A percentile compares a stretch with the other conserved stretches of the same genome.
These are phyloP conservation scores for Drosophila flavopinicola DNA, from an alignment of 2,888 invertebrate species.

Conservation along the genomic window DNA sequence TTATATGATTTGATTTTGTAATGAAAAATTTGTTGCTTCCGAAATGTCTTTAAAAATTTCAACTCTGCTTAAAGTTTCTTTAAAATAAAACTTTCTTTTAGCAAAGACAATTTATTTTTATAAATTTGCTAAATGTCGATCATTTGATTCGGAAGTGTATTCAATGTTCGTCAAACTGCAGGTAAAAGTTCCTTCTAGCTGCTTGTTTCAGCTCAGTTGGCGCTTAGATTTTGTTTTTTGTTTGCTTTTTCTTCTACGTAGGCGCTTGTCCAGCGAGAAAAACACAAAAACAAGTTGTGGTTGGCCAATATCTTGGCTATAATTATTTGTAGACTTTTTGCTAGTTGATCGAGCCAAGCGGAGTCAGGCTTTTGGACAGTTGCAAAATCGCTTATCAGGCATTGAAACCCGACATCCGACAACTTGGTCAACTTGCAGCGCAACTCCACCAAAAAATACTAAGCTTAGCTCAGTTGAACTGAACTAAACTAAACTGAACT, in stretches of 20 bases:
- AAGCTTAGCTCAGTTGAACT: too few relatives aligned
- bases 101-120: too few relatives aligned
- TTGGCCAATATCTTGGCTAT: slow-evolving; percentile 66
- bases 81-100: too few relatives aligned
- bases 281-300: slow-evolving; percentile 36
- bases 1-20: too few relatives aligned
- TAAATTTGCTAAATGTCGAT: too few relatives aligned
- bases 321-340: slow-evolving; percentile 65
- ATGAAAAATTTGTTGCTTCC: too few relatives aligned
- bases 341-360: slow-evolving; percentile 27
- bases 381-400: slow-evolving; percentile 59
- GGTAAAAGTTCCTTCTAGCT: not conserved
- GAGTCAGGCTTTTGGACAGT: slow-evolving; percentile 26
- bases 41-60: too few relatives aligned
- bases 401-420: slow-evolving; percentile 15
- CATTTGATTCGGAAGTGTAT: slow-evolving; percentile 17
- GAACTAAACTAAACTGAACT: slow-evolving; percentile 10
- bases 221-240: slow-evolving; percentile 20
- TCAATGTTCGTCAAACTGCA: too few relatives aligned
- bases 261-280: slow-evolving; percentile 37
- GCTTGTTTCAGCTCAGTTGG: slow-evolving; percentile 12
- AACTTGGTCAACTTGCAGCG: slow-evolving; percentile 8
- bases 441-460: slow-evolving; percentile 5
- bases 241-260: slow-evolving; percentile 32
- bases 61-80: too few relatives aligned